Conservation (phyloP, 2,113 vertebrate genomes). For the Chloroceryle aenea region DNA sequence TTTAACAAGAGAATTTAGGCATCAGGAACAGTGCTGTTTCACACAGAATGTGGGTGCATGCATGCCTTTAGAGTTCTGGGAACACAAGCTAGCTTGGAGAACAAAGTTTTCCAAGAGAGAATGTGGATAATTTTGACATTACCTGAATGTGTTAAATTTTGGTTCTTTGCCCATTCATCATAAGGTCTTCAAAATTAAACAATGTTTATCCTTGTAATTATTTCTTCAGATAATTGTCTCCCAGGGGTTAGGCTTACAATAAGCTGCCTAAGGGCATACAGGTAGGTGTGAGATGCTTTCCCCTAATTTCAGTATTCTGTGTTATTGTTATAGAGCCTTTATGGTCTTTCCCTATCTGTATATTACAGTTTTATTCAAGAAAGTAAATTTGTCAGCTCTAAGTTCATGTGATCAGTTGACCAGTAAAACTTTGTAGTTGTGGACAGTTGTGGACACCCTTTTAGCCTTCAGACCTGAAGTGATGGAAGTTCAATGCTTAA, state of each 20-base stretch:
- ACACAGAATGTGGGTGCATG: conserved; percentile 59
- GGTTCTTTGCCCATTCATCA: not conserved
- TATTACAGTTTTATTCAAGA: not conserved
- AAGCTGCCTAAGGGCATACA: not conserved
- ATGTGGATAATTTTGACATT: not conserved
- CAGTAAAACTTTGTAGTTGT: not conserved
- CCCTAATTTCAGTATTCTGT: not conserved
- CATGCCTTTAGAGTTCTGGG: conserved; percentile 44
- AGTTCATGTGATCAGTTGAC: not conserved
- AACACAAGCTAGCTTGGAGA: conserved; percentile 43
- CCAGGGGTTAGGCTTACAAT: not conserved
- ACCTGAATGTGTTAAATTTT: not conserved
- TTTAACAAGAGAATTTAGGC: conserved; percentile 78
- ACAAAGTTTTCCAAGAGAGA: conserved; percentile 5
- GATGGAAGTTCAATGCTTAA: not conserved
- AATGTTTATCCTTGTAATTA: not conserved
- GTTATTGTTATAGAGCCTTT: not conserved
- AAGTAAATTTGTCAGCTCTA: not conserved
- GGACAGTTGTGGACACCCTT: not conserved
- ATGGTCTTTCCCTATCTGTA: not conserved
- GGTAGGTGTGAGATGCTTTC: not conserved
- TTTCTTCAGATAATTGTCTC: not conserved
- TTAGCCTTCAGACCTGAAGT: not conserved
- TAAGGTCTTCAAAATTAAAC: not conserved
- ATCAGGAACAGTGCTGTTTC: conserved; percentile 46